Evolutionary conservation across 2,888 invertebrate species (phyloP), one percentile per base, ranked within the genome.

Genomic region (Nephrotoma appendiculata): DNA sequence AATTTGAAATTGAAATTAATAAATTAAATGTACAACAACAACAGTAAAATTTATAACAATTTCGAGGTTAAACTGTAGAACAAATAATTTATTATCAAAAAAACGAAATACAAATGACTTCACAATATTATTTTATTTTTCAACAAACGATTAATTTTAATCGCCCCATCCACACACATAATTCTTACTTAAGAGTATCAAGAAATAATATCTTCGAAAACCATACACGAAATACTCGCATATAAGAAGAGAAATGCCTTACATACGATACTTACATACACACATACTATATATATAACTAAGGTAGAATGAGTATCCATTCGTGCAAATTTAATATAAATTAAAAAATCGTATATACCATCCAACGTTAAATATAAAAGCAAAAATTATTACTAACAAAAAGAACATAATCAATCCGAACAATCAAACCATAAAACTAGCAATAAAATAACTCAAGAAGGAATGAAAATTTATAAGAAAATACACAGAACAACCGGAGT

Each of bases 371-470:
- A 71, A 71, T 9, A 71, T 71, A 71, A 71, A 71, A 71, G 71
- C 71, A 71, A 71, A 71, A 71, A 19, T 71, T 71, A 71, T 71
- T 71, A 71, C 71, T 31, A 71, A 71, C 52, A 57, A 71, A 19
- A 71, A 31, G 42, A 84, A 84, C 41, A 84, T 84, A 84, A 84
- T 84, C 84, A 84, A 84, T 84, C 41, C 43, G 42, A 84, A 84
- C 84, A 84, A 84, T 84, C 84, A 84, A 71, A 84, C 84, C 84
- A 84, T 84, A 84, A 84, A 84, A 84, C 84, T 84, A 84, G 84
- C 84, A 84, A 84, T 84, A 84, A 84, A 84, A 84, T 84, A 84
- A 84, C 84, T 84, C 84, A 84, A 43, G 71, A 71, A 71, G 71
- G 71, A 71, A 71, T 71, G 71, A 71, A 71, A 71, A 71, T 71